A percentile compares a stretch with the other conserved stretches of the same genome.
Conservation (phyloP, 1,140 invertebrate species). For the Danaus plexippus region DNA sequence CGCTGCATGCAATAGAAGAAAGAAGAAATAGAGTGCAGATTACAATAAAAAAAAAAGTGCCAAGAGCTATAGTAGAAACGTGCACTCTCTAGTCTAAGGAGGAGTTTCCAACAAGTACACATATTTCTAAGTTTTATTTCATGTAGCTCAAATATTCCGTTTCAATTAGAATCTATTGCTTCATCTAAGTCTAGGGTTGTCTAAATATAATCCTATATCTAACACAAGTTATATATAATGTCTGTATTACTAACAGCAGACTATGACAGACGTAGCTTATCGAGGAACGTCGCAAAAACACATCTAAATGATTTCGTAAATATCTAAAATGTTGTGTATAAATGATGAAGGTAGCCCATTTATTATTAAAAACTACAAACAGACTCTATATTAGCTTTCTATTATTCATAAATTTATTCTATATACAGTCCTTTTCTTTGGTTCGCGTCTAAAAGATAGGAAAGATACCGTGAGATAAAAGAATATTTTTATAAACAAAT, state of each 20-base stretch:
- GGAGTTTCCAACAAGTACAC: conserved; percentile 8
- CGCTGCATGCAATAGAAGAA: conserved; percentile 77
- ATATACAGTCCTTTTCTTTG: conserved; percentile 24
- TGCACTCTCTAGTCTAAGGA: conserved; percentile 2
- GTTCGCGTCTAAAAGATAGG: conserved; percentile 25
- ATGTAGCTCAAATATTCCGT: neutral
- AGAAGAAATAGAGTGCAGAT: conserved; percentile 62
- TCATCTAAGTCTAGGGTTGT: no score
- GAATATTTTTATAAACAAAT: conserved; percentile 7
- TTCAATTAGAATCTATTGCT: no score
- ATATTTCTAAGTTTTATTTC: neutral
- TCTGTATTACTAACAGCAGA: conserved; percentile 5
- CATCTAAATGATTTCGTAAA: conserved; percentile 7
- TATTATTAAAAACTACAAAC: conserved; percentile 9
- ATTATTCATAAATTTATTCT: conserved; percentile 21
- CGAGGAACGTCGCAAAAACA: conserved; percentile 6
- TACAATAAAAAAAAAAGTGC: conserved; percentile 19
- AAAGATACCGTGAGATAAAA: conserved; percentile 21
- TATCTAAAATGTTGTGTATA: conserved; percentile 6
- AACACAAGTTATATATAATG: neutral
- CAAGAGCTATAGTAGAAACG: conserved; percentile 5
- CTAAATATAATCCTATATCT: conserved; percentile 2
- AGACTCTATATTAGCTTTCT: conserved; percentile 14
- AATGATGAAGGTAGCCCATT: conserved; percentile 15
- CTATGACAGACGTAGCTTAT: neutral